Conservation (phyloP, 2,797 vertebrate species). For the Lutra lutra region DNA sequence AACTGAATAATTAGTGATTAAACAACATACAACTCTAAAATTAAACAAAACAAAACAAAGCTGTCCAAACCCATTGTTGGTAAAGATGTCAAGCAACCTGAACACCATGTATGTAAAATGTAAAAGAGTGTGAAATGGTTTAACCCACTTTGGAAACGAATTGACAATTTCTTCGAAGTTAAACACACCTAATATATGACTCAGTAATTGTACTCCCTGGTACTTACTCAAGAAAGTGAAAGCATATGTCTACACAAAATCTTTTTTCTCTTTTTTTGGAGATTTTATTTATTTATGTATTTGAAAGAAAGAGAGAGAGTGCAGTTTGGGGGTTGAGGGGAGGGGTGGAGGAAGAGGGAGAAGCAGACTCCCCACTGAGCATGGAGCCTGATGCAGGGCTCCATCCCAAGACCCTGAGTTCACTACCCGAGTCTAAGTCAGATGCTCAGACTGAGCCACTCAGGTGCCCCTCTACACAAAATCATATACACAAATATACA, state of each 20-base stretch:
- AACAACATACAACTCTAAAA: not conserved
- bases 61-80: not conserved
- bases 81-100: not conserved
- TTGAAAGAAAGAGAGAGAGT: not conserved
- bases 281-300: not conserved
- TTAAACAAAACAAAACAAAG: not conserved
- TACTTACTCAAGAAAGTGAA: constrained; percentile 15
- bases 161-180: not conserved
- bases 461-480: not conserved
- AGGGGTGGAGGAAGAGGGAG: not conserved
- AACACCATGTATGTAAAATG: not conserved
- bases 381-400: not conserved
- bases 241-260: not conserved
- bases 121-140: not conserved
- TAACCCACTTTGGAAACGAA: not conserved
- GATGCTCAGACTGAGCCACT: not conserved
- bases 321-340: not conserved
- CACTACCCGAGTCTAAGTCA: not conserved
- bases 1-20: not conserved
- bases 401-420: not conserved
- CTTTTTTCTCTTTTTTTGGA: not conserved
- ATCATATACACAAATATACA: not conserved
- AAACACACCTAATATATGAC: not conserved
- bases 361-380: not conserved
- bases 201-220: not conserved